These are phyloP conservation scores for Peromyscus aztecus DNA, from an alignment of 2,797 vertebrate species.

Conservation along the genomic window DNA sequence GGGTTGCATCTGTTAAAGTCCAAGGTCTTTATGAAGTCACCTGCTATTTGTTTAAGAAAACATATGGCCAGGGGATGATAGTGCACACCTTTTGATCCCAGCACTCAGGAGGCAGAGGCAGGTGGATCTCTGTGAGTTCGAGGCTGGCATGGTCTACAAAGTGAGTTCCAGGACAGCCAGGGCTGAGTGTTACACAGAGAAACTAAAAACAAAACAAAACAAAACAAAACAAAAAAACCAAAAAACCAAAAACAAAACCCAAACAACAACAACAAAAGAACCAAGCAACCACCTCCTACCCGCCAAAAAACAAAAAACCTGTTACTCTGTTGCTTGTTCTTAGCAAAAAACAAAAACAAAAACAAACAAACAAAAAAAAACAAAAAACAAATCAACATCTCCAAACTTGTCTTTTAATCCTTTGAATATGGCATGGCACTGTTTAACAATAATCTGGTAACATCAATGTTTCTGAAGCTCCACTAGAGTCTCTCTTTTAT, in stretches of 20 bases:
- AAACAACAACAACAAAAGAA: neutral
- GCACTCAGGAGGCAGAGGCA: neutral
- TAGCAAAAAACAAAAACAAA: neutral
- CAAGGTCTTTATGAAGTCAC: neutral
- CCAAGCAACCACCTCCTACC: neutral
- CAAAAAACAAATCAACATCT: neutral
- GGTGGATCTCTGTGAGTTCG: neutral
- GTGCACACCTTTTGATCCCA: neutral
- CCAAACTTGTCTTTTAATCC: neutral
- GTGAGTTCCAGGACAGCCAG: neutral
- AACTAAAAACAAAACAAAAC: neutral
- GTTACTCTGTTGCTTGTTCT: neutral
- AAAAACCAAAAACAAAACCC: too few relatives aligned
- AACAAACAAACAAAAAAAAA: neutral
- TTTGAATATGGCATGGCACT: neutral
- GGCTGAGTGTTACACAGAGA: neutral
- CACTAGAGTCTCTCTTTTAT: neutral
- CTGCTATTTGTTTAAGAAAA: neutral
- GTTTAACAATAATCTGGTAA: neutral
- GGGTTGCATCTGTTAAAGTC: constrained; percentile 9
- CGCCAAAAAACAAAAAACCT: neutral
- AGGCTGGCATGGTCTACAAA: neutral
- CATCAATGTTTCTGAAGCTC: neutral
- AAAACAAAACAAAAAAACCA: too few relatives aligned
- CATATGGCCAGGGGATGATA: neutral